Conservation (phyloP, 35 echinoderm and acorn worm genomes). For the Apostichopus parvimensis region DNA sequence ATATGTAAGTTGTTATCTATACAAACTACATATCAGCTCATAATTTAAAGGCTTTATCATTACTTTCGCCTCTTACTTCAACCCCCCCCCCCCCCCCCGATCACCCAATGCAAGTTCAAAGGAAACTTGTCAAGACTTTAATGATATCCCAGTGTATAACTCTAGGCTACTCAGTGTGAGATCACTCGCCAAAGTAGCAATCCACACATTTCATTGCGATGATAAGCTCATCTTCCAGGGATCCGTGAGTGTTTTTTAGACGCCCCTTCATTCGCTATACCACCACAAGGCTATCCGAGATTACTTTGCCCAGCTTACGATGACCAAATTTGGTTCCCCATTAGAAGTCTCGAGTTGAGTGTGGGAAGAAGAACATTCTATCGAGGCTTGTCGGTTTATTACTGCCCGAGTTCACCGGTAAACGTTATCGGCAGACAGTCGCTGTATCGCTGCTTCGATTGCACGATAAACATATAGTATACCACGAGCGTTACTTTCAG, state of each 20-base stretch:
- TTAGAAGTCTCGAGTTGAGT: not conserved
- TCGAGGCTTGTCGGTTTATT: not conserved
- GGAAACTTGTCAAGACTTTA: not conserved
- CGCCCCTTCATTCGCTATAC: not conserved
- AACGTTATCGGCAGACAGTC: not conserved
- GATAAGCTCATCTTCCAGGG: not conserved
- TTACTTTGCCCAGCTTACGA: not conserved
- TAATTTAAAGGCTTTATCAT: not conserved
- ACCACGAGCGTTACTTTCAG: not conserved
- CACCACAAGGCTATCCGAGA: not conserved
- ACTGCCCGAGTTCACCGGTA: not conserved
- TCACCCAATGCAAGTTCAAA: not conserved
- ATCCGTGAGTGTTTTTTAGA: not conserved
- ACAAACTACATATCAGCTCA: too few species aligned
- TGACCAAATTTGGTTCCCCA: conserved; percentile 46
- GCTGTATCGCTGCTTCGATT: not conserved
- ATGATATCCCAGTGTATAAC: not conserved
- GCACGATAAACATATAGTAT: too few species aligned
- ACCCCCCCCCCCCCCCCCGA: not conserved
- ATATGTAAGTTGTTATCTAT: too few species aligned
- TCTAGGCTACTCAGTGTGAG: not conserved
- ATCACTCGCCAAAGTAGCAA: conserved; percentile 24
- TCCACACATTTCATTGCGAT: conserved; percentile 39
- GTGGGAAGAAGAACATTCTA: conserved; percentile 28
- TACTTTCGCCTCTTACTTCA: not conserved